A percentile compares a stretch with the other conserved stretches of the same genome.
phyloP scores from a whole-genome alignment of 2,797 vertebrate species.

The Scleropages formosus region DNA sequence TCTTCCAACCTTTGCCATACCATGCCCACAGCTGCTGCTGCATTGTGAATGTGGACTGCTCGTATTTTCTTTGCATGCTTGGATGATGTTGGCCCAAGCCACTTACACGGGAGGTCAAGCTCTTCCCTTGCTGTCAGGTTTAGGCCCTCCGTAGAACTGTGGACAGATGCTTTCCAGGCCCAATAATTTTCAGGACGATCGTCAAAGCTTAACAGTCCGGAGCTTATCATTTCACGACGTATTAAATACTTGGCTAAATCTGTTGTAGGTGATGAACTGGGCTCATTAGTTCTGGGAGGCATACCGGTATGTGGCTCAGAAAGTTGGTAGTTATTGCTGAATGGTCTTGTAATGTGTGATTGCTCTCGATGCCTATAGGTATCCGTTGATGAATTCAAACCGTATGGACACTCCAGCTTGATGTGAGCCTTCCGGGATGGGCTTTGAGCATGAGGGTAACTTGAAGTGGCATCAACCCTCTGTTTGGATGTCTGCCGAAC shows the following conservation, averaged over 20 bases:
- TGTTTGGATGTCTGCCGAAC: too few relatives aligned
- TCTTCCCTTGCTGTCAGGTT: constrained; percentile 14
- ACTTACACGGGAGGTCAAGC: constrained; percentile 9
- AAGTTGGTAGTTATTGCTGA: constrained; percentile 1
- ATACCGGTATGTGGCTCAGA: not conserved
- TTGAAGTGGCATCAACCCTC: too few relatives aligned
- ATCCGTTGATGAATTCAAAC: too few relatives aligned
- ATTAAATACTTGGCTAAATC: constrained; percentile 29
- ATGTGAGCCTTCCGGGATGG: too few relatives aligned
- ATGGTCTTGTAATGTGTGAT: not conserved
- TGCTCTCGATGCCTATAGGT: not conserved
- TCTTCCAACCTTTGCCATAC: constrained; percentile 13
- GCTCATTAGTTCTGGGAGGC: not conserved
- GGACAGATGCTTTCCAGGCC: constrained; percentile 14
- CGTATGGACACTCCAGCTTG: too few relatives aligned
- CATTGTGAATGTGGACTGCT: not conserved
- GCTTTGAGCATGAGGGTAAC: too few relatives aligned
- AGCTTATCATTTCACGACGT: constrained; percentile 21
- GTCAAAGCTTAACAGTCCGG: constrained; percentile 20
- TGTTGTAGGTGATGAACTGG: not conserved
- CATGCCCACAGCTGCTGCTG: not conserved
- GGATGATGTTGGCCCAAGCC: not conserved
- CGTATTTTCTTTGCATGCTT: constrained; percentile 7
- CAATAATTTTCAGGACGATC: constrained; percentile 19
- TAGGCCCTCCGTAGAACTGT: not conserved